Evolutionary conservation across 2,113 vertebrate species (phyloP).

Genomic region (Pristiophorus japonicus): DNA sequence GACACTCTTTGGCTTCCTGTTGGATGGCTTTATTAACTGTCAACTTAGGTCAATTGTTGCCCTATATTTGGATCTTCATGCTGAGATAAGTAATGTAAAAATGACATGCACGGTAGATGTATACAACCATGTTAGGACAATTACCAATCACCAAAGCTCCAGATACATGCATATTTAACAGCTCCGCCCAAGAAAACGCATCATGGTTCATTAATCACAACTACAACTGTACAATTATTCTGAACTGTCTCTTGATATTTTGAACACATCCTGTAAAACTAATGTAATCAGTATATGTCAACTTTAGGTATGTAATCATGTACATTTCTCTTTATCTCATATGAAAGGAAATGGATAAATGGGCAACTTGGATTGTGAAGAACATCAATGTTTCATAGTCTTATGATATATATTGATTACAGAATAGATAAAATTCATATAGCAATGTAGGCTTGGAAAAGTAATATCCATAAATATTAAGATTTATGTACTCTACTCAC

Average conservation of each 20-base stretch:
- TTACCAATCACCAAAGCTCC: background rate
- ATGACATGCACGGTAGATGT: background rate
- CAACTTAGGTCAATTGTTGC: background rate
- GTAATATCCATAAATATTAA: conserved; percentile 28
- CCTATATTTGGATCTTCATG: background rate
- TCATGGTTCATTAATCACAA: background rate
- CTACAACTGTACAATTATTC: background rate
- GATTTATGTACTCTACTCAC: conserved; percentile 13
- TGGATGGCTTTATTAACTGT: background rate
- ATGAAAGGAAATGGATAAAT: background rate
- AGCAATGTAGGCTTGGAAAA: background rate
- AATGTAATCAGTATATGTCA: background rate
- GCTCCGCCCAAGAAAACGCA: background rate
- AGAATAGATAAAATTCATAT: conserved; percentile 16
- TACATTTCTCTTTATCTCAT: background rate
- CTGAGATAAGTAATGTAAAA: background rate
- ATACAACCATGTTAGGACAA: background rate
- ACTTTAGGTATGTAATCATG: background rate
- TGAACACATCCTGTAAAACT: background rate
- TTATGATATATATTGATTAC: background rate
- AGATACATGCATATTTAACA: too few species aligned
- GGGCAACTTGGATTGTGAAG: background rate
- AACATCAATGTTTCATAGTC: conserved; percentile 3
- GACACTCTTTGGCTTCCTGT: background rate
- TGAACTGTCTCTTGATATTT: background rate